Evolutionary conservation across 2,888 invertebrate species (phyloP).

Genomic region (Willowsia nigromaculata): DNA sequence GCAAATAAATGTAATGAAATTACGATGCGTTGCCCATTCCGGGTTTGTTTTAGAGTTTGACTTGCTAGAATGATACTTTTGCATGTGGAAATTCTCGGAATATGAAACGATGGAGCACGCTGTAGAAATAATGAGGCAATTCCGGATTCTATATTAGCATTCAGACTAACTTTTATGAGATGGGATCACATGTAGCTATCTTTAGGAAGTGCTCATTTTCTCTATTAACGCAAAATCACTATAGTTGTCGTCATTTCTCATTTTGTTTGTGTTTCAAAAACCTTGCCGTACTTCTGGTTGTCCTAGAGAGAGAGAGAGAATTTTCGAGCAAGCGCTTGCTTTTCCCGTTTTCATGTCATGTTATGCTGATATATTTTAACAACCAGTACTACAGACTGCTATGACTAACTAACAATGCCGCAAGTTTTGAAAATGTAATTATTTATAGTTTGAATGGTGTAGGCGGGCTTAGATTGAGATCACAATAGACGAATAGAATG

Average conservation of each 20-base stretch:
- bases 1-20: too few species aligned
- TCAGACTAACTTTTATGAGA: not conserved
- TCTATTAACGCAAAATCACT: not conserved
- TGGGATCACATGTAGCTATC: not conserved
- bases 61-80: not conserved
- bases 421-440: constrained; percentile 39
- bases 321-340: not conserved
- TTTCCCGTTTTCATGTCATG: not conserved
- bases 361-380: not conserved
- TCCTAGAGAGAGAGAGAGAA: not conserved
- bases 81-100: not conserved
- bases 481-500: not conserved
- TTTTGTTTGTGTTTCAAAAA: not conserved
- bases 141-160: not conserved
- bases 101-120: not conserved
- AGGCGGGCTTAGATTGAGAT: constrained; percentile 22
- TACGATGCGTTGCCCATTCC: too few species aligned
- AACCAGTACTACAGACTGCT: not conserved
- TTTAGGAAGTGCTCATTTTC: not conserved
- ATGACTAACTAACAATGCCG: not conserved
- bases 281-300: not conserved
- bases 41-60: too few species aligned
- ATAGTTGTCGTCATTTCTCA: not conserved
- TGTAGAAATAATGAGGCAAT: not conserved
- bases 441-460: constrained; percentile 60